Conservation (phyloP, 2,797 vertebrate species). For the Oreonectes daqikongensis region DNA sequence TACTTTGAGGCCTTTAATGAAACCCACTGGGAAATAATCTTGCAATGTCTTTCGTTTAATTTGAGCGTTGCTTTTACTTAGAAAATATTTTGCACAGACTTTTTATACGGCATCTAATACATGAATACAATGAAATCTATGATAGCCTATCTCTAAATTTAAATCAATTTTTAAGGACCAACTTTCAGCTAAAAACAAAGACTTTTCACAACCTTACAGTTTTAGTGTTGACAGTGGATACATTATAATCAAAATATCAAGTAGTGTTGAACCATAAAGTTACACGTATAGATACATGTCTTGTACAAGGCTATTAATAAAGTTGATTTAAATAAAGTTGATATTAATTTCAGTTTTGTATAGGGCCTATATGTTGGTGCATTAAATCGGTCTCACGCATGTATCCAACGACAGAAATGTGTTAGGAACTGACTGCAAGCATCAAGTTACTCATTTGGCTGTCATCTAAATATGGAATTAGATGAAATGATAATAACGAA, state of each 20-base stretch:
- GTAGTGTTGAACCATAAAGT: neutral
- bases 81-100: neutral
- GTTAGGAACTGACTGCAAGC: neutral
- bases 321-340: no score
- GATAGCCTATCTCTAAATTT: no score
- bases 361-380: neutral
- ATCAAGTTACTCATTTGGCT: constrained; percentile 22
- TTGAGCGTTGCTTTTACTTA: no score
- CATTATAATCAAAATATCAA: neutral
- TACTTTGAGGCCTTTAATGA: neutral
- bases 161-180: no score
- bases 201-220: neutral
- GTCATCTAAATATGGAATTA: constrained; percentile 29
- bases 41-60: neutral
- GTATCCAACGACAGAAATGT: constrained; percentile 13
- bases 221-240: neutral
- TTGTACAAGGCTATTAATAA: neutral
- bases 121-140: no score
- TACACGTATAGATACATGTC: no score
- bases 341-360: neutral
- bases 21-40: neutral
- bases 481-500: neutral
- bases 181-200: neutral
- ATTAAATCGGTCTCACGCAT: constrained; percentile 3
- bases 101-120: neutral